phyloP scores from a whole-genome alignment of 1,140 invertebrate species.

The Stegodyphus mimosarum region DNA sequence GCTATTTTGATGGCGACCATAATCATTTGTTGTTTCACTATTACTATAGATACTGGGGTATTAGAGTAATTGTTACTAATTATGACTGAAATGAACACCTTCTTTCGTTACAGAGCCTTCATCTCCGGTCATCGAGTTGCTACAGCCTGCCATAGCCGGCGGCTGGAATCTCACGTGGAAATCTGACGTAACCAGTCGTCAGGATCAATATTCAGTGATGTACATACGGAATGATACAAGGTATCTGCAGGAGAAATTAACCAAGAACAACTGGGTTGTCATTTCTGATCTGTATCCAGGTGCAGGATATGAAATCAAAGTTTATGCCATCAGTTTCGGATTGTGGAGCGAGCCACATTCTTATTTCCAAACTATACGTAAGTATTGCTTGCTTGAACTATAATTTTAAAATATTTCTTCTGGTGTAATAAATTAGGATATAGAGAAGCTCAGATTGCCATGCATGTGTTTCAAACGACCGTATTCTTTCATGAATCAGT shows the following conservation, averaged over 20 bases:
- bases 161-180: conserved; percentile 89
- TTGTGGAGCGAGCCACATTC: conserved; percentile 85
- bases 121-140: conserved; percentile 86
- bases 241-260: conserved; percentile 69
- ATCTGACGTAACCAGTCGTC: conserved; percentile 89
- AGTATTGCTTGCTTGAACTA: background rate
- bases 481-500: too few relatives aligned
- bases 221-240: conserved; percentile 84
- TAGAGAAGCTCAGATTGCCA: background rate
- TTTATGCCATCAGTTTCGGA: conserved; percentile 87
- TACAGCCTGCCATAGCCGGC: conserved; percentile 72
- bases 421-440: background rate
- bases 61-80: too few relatives aligned
- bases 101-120: conserved; percentile 74
- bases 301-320: conserved; percentile 88
- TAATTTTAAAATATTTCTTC: background rate
- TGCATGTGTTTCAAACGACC: too few relatives aligned
- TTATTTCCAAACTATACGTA: conserved; percentile 68
- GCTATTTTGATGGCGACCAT: too few relatives aligned
- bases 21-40: too few relatives aligned
- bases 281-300: conserved; percentile 84
- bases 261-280: conserved; percentile 77
- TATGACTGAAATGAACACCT: too few relatives aligned
- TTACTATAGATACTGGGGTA: too few relatives aligned
- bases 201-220: conserved; percentile 87